phyloP scores from a whole-genome alignment of 1,140 invertebrate species.

The Hycleus phaleratus region DNA sequence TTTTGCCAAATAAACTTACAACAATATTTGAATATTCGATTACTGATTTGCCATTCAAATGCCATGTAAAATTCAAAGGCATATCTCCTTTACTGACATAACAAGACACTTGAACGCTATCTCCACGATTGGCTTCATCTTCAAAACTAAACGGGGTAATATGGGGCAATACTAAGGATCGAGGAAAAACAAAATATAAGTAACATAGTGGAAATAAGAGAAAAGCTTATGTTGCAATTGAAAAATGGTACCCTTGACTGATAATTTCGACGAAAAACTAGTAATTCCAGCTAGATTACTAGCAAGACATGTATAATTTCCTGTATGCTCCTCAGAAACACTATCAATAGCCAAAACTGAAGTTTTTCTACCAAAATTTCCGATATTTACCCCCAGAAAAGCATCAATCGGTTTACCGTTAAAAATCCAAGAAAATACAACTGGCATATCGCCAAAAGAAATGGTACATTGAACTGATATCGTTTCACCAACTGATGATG shows the following conservation, averaged over 20 bases:
- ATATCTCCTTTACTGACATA: slow-evolving; percentile 57
- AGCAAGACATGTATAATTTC: slow-evolving; percentile 71
- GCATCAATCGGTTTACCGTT: slow-evolving; percentile 35
- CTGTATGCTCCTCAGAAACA: slow-evolving; percentile 49
- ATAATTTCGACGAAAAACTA: not conserved
- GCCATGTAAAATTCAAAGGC: slow-evolving; percentile 53
- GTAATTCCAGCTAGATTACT: slow-evolving; percentile 52
- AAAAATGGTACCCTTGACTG: not conserved
- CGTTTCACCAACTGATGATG: slow-evolving; percentile 39
- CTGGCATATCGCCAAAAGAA: slow-evolving; percentile 27
- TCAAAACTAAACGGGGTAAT: slow-evolving; percentile 57
- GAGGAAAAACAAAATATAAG: not conserved
- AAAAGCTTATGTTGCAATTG: not conserved
- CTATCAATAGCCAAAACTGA: slow-evolving; percentile 53
- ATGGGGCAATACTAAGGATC: slow-evolving; percentile 50
- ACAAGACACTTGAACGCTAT: slow-evolving; percentile 60
- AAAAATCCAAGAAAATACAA: slow-evolving; percentile 40
- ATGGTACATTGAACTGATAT: slow-evolving; percentile 28
- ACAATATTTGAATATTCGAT: not conserved
- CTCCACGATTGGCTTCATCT: slow-evolving; percentile 44
- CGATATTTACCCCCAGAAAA: slow-evolving; percentile 12
- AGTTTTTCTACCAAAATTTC: slow-evolving; percentile 57
- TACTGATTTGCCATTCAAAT: slow-evolving; percentile 8
- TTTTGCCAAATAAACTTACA: slow-evolving; percentile 51
- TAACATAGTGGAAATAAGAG: not conserved